Conservation (phyloP, 2,888 invertebrate species). For the Erannis defoliaria region DNA sequence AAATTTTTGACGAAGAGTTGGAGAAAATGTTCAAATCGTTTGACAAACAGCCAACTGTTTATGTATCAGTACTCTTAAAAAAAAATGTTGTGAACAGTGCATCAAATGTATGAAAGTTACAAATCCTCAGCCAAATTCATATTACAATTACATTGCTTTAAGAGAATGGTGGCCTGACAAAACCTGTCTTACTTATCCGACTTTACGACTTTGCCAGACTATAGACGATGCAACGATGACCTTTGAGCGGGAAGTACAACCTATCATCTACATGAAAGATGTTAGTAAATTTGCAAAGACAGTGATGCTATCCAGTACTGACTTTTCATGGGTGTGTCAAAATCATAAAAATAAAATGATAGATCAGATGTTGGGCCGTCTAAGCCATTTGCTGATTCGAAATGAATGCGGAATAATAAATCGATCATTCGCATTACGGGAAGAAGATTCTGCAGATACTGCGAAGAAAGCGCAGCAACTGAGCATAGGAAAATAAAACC, state of each 20-base stretch:
- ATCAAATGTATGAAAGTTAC: neutral
- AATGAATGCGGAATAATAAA: neutral
- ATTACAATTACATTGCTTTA: neutral
- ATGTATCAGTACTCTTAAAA: neutral
- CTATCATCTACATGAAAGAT: neutral
- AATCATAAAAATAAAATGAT: neutral
- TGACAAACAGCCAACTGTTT: conserved; percentile 1
- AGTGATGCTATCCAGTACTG: neutral
- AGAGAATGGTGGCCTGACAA: conserved; percentile 2
- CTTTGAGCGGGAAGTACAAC: neutral
- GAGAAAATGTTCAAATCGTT: neutral
- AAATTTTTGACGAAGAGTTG: neutral
- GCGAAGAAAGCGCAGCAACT: neutral
- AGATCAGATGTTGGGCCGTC: neutral
- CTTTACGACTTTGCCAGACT: neutral
- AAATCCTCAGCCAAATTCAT: neutral
- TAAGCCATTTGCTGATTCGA: neutral
- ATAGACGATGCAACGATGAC: neutral
- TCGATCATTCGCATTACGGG: neutral
- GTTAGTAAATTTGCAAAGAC: neutral
- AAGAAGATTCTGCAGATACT: neutral
- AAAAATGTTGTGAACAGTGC: neutral
- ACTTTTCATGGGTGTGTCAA: neutral
- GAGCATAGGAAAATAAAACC: no score
- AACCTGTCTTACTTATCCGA: neutral